Conservation (phyloP, 2,113 vertebrate species). For the Apus apus region DNA sequence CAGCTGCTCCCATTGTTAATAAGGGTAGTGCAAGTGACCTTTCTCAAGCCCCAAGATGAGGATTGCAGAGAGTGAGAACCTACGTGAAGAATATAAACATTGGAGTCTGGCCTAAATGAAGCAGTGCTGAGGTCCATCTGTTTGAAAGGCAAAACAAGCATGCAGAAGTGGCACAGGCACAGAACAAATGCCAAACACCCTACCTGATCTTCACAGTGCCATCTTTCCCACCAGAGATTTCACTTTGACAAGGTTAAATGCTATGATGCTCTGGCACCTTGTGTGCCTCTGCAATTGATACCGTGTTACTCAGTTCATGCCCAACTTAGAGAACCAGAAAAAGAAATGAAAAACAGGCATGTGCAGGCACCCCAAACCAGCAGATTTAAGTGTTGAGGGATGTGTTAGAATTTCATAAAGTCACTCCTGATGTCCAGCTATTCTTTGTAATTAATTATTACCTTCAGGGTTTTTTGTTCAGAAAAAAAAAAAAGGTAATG, state of each 20-base stretch:
- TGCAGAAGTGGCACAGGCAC: constrained; percentile 52
- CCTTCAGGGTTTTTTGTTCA: background rate
- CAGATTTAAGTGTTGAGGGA: background rate
- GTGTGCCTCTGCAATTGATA: background rate
- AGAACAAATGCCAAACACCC: constrained; percentile 5
- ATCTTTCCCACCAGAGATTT: constrained; percentile 11
- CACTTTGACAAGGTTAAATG: constrained; percentile 6
- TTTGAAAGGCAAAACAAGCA: constrained; percentile 59
- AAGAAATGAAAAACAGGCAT: background rate
- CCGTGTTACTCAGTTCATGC: constrained; percentile 12
- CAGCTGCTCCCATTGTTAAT: background rate
- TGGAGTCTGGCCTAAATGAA: background rate
- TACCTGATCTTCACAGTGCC: constrained; percentile 38
- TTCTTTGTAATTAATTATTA: background rate
- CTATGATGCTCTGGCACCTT: background rate
- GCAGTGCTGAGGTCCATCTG: constrained; percentile 56
- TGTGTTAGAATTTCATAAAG: constrained; percentile 7
- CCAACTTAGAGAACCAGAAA: constrained; percentile 5
- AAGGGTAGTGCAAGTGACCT: background rate
- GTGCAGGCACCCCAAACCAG: background rate
- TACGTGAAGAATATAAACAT: background rate
- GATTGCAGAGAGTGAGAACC: background rate
- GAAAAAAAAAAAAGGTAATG: background rate
- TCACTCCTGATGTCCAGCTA: background rate
- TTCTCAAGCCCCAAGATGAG: background rate